Evolutionary conservation across 2,113 vertebrate genomes (phyloP).

Genomic region (Leucoraja erinaceus): DNA sequence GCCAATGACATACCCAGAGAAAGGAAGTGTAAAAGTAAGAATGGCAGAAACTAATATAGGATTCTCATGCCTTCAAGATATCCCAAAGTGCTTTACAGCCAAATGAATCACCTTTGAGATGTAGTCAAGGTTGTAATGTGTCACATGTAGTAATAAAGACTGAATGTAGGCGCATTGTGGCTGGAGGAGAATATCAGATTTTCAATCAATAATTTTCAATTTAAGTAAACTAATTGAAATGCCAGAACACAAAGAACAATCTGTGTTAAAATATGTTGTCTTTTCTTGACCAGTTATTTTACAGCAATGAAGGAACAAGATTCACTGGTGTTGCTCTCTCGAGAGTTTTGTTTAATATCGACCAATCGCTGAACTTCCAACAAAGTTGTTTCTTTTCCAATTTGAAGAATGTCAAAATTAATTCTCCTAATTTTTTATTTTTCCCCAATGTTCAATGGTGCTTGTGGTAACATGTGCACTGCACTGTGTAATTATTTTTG

Average conservation of each 20-base stretch:
- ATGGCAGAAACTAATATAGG: not conserved
- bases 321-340: not conserved
- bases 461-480: no score
- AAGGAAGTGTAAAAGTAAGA: not conserved
- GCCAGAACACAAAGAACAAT: not conserved
- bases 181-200: not conserved
- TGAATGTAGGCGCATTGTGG: not conserved
- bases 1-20: not conserved
- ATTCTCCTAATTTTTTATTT: not conserved
- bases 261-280: not conserved
- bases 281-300: not conserved
- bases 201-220: not conserved
- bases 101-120: not conserved
- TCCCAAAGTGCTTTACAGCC: not conserved
- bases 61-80: not conserved
- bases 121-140: not conserved
- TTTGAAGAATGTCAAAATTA: not conserved
- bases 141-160: not conserved
- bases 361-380: not conserved
- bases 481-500: no score
- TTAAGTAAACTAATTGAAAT: not conserved
- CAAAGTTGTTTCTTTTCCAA: not conserved
- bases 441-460: not conserved
- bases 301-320: not conserved
- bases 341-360: not conserved